phyloP scores from a whole-genome alignment of 2,113 vertebrate genomes.

The Calonectris borealis region DNA sequence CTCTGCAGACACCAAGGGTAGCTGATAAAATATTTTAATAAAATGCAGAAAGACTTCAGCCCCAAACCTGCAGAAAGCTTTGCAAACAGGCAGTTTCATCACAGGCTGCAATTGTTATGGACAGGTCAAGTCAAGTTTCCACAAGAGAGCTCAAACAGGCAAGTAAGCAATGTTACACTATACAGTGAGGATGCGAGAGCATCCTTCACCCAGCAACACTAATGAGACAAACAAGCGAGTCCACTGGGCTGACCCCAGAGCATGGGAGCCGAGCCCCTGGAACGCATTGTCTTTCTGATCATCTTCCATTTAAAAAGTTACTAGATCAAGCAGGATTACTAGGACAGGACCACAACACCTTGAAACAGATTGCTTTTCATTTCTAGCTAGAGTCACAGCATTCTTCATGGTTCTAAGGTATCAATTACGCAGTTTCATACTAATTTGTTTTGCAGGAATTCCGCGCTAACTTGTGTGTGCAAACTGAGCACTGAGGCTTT shows the following conservation, averaged over 20 bases:
- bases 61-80: neutral
- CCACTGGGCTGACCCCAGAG: neutral
- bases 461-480: neutral
- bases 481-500: neutral
- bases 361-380: neutral
- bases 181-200: neutral
- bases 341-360: neutral
- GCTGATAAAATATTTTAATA: neutral
- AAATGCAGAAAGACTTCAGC: neutral
- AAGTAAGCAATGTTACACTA: neutral
- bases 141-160: neutral
- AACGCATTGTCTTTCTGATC: neutral
- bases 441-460: neutral
- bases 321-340: neutral
- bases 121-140: neutral
- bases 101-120: neutral
- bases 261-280: accelerated
- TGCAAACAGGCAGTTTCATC: neutral
- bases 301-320: neutral
- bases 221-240: neutral
- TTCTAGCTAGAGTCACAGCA: neutral
- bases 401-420: neutral
- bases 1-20: neutral
- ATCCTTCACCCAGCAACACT: neutral
- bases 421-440: neutral